Percentiles rank a stretch among this genome's conserved stretches.
Conservation (phyloP, 1,140 invertebrate genomes). For the Drosophila gunungcola region DNA sequence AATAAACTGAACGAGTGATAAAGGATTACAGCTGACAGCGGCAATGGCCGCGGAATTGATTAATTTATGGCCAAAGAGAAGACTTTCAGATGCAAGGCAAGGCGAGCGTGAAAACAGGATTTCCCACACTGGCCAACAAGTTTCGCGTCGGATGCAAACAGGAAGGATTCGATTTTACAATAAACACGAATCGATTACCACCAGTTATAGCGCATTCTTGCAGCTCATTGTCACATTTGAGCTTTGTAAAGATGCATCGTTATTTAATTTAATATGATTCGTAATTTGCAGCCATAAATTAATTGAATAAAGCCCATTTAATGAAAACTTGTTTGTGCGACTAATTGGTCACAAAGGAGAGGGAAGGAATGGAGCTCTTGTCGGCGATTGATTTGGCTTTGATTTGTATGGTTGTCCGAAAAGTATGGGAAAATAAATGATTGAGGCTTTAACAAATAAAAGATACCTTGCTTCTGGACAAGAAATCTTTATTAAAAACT, state of each 20-base stretch:
- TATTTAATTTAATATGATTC: conserved; percentile 72
- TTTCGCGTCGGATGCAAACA: background rate
- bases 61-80: conserved; percentile 77
- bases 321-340: conserved; percentile 26
- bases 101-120: conserved; percentile 2
- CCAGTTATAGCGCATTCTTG: conserved; percentile 3
- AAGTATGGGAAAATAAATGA: background rate
- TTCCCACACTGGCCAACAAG: conserved; percentile 49
- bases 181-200: background rate
- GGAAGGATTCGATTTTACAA: background rate
- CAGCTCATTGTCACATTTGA: conserved; percentile 22
- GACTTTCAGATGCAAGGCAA: conserved; percentile 33
- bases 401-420: conserved; percentile 1
- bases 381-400: conserved; percentile 23
- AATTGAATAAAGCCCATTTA: conserved; percentile 60
- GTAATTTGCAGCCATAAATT: conserved; percentile 58
- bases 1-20: conserved; percentile 70
- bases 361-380: conserved; percentile 7
- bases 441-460: background rate
- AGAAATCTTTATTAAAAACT: background rate
- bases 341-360: conserved; percentile 47
- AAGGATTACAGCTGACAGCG: conserved; percentile 63
- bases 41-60: conserved; percentile 59
- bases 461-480: no score
- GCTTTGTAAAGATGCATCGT: conserved; percentile 49